Conservation (phyloP, 2,113 vertebrate genomes). For the Electrona antarctica region DNA sequence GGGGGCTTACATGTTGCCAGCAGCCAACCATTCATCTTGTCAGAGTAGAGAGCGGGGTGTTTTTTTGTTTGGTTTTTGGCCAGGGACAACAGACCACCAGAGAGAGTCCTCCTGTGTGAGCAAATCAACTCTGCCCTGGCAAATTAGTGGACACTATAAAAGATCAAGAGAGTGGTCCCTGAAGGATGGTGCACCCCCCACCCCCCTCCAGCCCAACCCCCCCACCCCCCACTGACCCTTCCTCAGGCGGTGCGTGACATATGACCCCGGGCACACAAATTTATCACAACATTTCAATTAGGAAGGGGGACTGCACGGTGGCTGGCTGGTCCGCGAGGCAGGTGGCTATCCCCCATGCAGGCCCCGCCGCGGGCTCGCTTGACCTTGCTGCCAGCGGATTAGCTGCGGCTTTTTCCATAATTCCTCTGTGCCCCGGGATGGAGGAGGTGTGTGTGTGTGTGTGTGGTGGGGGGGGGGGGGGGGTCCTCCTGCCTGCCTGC, state of each 20-base stretch:
- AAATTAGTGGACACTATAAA: conserved; percentile 83
- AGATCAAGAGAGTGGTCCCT: conserved; percentile 77
- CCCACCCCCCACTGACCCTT: conserved; percentile 75
- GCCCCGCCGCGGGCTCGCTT: conserved; percentile 44
- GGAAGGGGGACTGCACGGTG: conserved; percentile 47
- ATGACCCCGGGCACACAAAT: conserved; percentile 81
- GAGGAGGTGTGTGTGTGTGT: too few relatives aligned
- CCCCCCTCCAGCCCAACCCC: neutral
- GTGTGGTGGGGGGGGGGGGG: too few relatives aligned
- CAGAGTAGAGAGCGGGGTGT: too few relatives aligned
- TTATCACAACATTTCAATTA: conserved; percentile 90
- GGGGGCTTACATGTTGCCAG: too few relatives aligned
- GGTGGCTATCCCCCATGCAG: conserved; percentile 34
- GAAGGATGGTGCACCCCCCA: conserved; percentile 56
- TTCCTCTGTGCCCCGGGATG: conserved; percentile 8
- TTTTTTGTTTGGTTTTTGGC: too few relatives aligned
- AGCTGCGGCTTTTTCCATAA: conserved; percentile 40
- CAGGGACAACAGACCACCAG: too few relatives aligned
- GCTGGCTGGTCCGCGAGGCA: conserved; percentile 69
- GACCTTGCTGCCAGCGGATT: conserved; percentile 73
- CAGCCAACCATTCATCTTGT: too few relatives aligned
- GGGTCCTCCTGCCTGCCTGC: neutral
- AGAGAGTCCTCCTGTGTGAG: conserved; percentile 44
- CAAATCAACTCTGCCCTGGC: conserved; percentile 80
- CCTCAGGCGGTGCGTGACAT: conserved; percentile 81